These are phyloP conservation scores for Tuberolachnus salignus DNA, from an alignment of 2,888 invertebrate species.

Conservation along the genomic window DNA sequence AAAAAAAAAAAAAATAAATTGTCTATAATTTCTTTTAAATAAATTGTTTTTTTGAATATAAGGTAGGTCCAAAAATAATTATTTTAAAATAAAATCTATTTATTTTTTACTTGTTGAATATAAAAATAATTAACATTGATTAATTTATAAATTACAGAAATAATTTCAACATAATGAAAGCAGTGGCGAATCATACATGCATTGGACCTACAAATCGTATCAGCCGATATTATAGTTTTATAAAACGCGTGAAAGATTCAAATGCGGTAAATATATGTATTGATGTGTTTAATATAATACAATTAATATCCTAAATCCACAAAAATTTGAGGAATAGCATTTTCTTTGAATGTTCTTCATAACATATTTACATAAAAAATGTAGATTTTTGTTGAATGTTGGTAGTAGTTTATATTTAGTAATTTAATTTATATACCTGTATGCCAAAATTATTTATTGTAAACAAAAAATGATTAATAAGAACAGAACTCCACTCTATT, in stretches of 20 bases:
- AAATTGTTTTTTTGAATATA: not conserved
- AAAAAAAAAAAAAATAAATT: not conserved
- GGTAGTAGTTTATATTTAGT: too few relatives aligned
- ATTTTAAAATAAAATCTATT: not conserved
- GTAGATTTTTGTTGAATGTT: too few relatives aligned
- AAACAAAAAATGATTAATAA: too few relatives aligned
- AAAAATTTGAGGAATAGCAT: too few relatives aligned
- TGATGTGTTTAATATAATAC: not conserved
- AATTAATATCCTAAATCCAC: too few relatives aligned
- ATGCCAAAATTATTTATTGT: too few relatives aligned
- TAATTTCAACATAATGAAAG: conserved; percentile 72
- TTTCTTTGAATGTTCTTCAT: too few relatives aligned
- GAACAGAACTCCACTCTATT: too few relatives aligned
- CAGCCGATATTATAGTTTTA: conserved; percentile 17
- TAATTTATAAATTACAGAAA: conserved; percentile 60
- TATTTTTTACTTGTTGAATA: too few relatives aligned
- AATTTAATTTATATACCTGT: too few relatives aligned
- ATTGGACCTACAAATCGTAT: conserved; percentile 74
- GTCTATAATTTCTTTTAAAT: not conserved
- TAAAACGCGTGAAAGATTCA: conserved; percentile 13
- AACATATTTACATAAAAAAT: too few relatives aligned
- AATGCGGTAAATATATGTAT: conserved; percentile 40
- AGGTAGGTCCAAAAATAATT: not conserved
- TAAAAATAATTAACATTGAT: not conserved
- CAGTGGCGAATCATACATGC: conserved; percentile 76